Evolutionary conservation across 2,797 vertebrate genomes (phyloP).

Genomic region (Galagoides demidoff): DNA sequence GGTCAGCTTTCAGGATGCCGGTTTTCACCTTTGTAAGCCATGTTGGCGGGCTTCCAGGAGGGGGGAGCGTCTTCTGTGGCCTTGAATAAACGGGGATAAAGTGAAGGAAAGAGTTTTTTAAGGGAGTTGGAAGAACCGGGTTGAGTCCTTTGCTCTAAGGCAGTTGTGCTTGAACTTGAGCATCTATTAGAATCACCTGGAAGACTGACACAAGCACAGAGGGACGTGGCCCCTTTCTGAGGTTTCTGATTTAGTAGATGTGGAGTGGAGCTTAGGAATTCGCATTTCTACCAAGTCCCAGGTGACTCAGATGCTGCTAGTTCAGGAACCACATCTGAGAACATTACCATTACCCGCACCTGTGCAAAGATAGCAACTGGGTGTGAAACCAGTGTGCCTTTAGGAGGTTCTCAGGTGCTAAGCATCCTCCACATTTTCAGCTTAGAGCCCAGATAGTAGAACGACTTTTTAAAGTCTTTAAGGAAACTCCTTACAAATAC

Average conservation of each 20-base stretch:
- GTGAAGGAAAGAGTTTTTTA: not conserved
- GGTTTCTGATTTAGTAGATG: not conserved
- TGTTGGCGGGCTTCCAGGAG: not conserved
- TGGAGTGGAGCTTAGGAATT: not conserved
- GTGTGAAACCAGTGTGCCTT: not conserved
- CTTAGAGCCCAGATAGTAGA: not conserved
- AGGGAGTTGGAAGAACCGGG: not conserved
- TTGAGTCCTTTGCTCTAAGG: not conserved
- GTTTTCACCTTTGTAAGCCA: not conserved
- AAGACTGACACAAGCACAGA: not conserved
- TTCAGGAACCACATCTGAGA: not conserved
- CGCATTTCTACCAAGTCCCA: not conserved
- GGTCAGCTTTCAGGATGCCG: not conserved
- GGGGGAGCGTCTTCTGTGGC: not conserved
- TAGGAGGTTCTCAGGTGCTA: not conserved
- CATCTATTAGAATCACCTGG: not conserved
- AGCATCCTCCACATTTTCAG: not conserved
- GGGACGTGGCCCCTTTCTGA: rapidly evolving
- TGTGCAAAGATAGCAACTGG: not conserved
- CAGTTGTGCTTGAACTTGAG: not conserved
- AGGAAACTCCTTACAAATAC: not conserved
- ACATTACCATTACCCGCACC: not conserved
- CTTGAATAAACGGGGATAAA: not conserved
- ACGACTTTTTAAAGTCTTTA: not conserved
- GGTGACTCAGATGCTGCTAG: not conserved